Conservation (phyloP, 2,797 vertebrate species). For the Tokudaia muenninki region DNA sequence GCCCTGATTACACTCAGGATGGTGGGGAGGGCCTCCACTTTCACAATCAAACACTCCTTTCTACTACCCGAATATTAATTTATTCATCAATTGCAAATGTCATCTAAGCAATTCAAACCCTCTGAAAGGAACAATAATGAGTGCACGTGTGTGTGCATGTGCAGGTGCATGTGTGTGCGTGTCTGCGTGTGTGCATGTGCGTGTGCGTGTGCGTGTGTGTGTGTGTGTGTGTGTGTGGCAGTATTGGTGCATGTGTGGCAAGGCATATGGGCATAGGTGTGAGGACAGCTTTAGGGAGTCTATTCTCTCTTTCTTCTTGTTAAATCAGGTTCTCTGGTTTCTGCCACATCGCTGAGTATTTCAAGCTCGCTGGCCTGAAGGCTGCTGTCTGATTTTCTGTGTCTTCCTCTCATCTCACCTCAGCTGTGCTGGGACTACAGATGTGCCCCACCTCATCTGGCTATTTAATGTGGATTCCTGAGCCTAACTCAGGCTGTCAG, state of each 20-base stretch:
- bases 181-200: background rate
- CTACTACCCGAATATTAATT: background rate
- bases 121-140: background rate
- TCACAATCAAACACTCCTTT: background rate
- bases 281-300: background rate
- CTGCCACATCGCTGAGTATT: too few species aligned
- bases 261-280: background rate
- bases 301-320: background rate
- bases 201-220: background rate
- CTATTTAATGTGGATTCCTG: background rate
- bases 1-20: background rate
- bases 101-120: background rate
- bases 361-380: background rate
- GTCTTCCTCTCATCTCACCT: background rate
- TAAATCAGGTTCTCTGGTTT: background rate
- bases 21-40: background rate
- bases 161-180: background rate
- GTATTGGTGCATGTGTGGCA: background rate
- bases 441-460: background rate
- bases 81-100: background rate
- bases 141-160: background rate
- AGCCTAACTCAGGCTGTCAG: background rate
- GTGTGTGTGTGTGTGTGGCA: background rate
- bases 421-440: background rate
- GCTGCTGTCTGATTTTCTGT: background rate